A percentile compares a stretch with the other conserved stretches of the same genome.
Evolutionary conservation across 2,113 vertebrate species (phyloP).

Genomic region (Bujurquina vittata): DNA sequence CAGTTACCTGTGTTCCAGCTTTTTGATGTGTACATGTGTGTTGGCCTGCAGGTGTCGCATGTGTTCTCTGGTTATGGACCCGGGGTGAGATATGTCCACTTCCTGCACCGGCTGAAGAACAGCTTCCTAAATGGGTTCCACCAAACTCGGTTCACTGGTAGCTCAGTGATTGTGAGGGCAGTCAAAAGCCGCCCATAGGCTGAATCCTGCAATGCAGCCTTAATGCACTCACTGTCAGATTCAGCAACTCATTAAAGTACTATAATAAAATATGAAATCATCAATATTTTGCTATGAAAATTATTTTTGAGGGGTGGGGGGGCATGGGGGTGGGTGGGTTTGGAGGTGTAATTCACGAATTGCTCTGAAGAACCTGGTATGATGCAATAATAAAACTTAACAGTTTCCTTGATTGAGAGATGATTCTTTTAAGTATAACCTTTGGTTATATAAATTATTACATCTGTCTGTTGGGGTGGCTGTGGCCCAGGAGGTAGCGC

Average conservation of each 20-base stretch:
- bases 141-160: slow-evolving; percentile 78
- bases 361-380: not conserved
- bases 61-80: slow-evolving; percentile 79
- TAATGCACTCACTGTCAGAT: not conserved
- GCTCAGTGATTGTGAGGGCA: slow-evolving; percentile 78
- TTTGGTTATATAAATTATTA: not conserved
- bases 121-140: slow-evolving; percentile 69
- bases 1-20: not conserved
- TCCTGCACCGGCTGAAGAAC: slow-evolving; percentile 85
- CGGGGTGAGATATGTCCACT: slow-evolving; percentile 82
- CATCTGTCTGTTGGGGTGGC: not conserved
- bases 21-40: slow-evolving; percentile 32
- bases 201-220: not conserved
- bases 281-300: fast-evolving
- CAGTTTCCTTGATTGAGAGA: not conserved
- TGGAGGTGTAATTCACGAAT: not conserved
- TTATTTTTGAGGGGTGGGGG: not conserved
- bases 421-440: not conserved
- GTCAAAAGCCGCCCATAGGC: slow-evolving; percentile 49
- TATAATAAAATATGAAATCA: not conserved
- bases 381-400: not conserved
- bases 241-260: not conserved
- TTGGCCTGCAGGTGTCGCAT: slow-evolving; percentile 73
- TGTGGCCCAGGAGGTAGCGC: too few relatives aligned
- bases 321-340: too few relatives aligned